Evolutionary conservation across 2,113 vertebrate species (phyloP).

Genomic region (Phoxinus phoxinus): DNA sequence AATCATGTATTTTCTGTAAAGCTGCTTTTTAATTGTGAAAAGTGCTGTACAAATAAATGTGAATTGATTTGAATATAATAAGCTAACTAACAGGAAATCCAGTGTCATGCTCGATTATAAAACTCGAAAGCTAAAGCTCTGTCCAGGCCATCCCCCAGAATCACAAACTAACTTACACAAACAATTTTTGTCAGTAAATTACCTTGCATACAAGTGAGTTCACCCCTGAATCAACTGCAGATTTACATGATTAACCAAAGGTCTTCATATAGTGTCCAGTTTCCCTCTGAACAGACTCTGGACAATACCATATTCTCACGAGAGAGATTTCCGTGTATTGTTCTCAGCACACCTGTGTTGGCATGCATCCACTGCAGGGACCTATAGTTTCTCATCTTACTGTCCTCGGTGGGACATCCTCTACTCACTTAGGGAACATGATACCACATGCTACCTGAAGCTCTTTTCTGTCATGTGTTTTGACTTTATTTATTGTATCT

Average conservation of each 20-base stretch:
- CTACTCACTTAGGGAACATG: slow-evolving; percentile 13
- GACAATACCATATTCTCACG: background rate
- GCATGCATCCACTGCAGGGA: background rate
- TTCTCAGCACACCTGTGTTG: slow-evolving; percentile 42
- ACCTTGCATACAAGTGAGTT: background rate
- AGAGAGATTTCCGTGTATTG: background rate
- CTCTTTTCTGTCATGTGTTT: background rate
- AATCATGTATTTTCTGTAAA: no score
- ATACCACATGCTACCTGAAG: background rate
- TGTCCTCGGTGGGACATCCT: slow-evolving; percentile 7
- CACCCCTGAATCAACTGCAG: background rate
- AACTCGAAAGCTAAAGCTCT: background rate
- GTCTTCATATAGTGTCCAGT: background rate
- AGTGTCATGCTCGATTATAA: slow-evolving; percentile 19
- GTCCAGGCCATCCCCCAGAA: background rate
- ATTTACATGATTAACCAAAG: background rate
- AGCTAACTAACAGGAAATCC: slow-evolving; percentile 33
- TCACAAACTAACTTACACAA: background rate
- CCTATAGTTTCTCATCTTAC: background rate
- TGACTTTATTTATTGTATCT: background rate
- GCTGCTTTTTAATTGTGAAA: no score
- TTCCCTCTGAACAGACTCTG: background rate
- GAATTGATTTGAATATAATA: background rate
- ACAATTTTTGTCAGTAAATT: background rate
- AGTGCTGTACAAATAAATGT: no score